Evolutionary conservation across 2,797 vertebrate species (phyloP).

Genomic region (Manis pentadactyla): DNA sequence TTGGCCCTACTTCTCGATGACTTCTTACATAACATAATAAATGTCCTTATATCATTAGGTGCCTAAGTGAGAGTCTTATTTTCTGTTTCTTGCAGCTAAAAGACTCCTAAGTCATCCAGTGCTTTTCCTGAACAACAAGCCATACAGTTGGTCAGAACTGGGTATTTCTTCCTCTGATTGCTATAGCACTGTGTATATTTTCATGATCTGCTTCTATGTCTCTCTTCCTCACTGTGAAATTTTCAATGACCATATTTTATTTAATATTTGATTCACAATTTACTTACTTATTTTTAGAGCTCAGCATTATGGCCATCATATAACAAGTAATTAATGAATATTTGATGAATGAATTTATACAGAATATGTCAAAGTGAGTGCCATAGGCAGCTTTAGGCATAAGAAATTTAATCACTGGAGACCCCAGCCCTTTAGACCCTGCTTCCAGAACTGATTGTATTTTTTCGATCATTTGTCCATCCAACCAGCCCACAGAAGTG

Average conservation of each 20-base stretch:
- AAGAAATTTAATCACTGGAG: background rate
- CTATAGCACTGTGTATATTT: background rate
- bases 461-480: background rate
- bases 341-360: background rate
- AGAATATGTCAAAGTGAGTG: background rate
- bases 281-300: constrained; percentile 9
- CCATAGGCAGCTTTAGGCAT: background rate
- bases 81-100: background rate
- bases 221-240: background rate
- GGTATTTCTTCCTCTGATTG: background rate
- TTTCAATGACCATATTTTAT: background rate
- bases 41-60: background rate
- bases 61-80: background rate
- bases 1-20: background rate
- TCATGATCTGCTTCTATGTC: background rate
- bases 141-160: background rate
- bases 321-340: background rate
- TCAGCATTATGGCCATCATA: background rate
- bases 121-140: background rate
- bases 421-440: background rate
- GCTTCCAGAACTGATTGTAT: background rate
- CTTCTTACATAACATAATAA: background rate
- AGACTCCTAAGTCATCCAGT: background rate
- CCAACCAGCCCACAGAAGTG: background rate
- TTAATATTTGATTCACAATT: background rate